These are phyloP conservation scores for Eremobia ochroleuca DNA, from an alignment of 2,888 invertebrate genomes.

Conservation along the genomic window DNA sequence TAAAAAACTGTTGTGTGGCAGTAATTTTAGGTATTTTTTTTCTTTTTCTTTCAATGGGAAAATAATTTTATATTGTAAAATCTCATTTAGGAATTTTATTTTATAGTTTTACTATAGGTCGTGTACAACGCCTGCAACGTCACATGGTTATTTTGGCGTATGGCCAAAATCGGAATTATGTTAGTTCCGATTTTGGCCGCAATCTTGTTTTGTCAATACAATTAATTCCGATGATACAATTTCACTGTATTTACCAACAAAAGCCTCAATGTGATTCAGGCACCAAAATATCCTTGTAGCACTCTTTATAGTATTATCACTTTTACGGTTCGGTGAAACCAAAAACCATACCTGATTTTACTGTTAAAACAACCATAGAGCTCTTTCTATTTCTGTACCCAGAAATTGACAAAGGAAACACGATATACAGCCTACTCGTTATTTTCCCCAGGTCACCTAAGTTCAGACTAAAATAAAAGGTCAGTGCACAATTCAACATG, in stretches of 20 bases:
- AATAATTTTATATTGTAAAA: too few species aligned
- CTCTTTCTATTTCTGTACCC: neutral
- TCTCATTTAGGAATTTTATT: neutral
- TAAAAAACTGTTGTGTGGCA: constrained; percentile 17
- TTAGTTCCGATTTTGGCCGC: too few species aligned
- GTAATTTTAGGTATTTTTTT: neutral
- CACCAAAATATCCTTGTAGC: neutral
- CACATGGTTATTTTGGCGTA: neutral
- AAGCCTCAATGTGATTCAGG: neutral
- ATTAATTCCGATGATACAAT: neutral
- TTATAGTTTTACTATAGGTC: neutral
- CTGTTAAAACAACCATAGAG: constrained; percentile 2
- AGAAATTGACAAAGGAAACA: constrained; percentile 25
- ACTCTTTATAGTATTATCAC: neutral
- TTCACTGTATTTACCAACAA: neutral
- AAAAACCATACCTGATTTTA: neutral
- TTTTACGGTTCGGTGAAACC: neutral
- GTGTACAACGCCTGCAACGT: neutral
- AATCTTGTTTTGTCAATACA: neutral
- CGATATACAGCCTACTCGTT: constrained; percentile 34
- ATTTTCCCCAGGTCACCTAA: constrained; percentile 50
- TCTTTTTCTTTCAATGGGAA: neutral
- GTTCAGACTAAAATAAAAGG: constrained; percentile 66
- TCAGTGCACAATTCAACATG: constrained; percentile 63
- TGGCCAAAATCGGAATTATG: neutral